Evolutionary conservation across 2,888 invertebrate species (phyloP).

Genomic region (Chrysomela aeneicollis): DNA sequence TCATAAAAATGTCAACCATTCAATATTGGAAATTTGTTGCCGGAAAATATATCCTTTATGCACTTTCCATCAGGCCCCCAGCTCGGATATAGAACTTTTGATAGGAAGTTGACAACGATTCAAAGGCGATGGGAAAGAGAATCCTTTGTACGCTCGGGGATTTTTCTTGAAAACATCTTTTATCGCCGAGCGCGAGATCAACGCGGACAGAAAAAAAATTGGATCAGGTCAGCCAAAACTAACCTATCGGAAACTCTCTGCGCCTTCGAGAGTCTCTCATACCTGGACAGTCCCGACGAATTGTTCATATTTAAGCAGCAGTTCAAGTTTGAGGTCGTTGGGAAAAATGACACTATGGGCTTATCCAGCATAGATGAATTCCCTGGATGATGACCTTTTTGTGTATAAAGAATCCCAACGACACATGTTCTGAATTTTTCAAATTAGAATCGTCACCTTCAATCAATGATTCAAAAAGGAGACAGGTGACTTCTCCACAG

Average conservation of each 20-base stretch:
- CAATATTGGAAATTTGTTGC: conserved; percentile 13
- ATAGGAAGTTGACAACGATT: conserved; percentile 18
- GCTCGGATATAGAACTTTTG: conserved; percentile 20
- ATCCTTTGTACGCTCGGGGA: conserved; percentile 2
- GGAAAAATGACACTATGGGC: too few relatives aligned
- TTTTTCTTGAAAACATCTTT: conserved; percentile 16
- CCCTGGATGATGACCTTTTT: too few relatives aligned
- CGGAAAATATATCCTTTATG: conserved; percentile 16
- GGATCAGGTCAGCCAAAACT: neutral
- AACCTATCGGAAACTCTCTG: neutral
- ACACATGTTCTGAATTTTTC: too few relatives aligned
- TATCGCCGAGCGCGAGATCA: conserved; percentile 5
- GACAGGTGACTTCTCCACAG: too few relatives aligned
- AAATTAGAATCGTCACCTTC: too few relatives aligned
- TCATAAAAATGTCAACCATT: conserved; percentile 5
- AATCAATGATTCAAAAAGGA: too few relatives aligned
- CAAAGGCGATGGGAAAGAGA: conserved; percentile 8
- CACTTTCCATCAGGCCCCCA: conserved; percentile 12
- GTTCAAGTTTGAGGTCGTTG: too few relatives aligned
- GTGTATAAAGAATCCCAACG: too few relatives aligned
- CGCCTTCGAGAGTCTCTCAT: too few relatives aligned
- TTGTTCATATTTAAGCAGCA: too few relatives aligned
- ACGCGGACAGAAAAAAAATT: neutral
- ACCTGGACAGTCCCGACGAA: too few relatives aligned
- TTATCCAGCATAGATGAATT: too few relatives aligned